Evolutionary conservation across 2,113 vertebrate species (phyloP).

Genomic region (Xiphophorus couchianus): DNA sequence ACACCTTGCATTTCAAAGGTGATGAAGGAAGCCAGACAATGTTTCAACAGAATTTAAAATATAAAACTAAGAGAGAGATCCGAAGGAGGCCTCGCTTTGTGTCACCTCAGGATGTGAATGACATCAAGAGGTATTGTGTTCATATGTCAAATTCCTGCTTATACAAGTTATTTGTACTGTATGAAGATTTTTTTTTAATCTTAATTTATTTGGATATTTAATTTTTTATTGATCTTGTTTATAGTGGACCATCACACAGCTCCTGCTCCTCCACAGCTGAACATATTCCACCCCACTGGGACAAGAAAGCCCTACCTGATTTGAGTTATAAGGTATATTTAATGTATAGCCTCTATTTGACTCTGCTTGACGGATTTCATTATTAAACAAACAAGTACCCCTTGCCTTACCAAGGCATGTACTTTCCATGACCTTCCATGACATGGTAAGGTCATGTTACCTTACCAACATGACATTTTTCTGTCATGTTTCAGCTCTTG

Average conservation of each 20-base stretch:
- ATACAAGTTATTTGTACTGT: neutral
- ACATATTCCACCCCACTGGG: constrained; percentile 86
- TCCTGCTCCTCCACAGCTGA: constrained; percentile 44
- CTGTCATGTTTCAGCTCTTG: constrained; percentile 72
- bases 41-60: constrained; percentile 82
- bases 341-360: neutral
- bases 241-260: constrained; percentile 38
- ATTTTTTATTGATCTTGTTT: neutral
- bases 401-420: neutral
- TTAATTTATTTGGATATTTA: neutral
- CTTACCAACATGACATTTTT: neutral
- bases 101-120: constrained; percentile 81
- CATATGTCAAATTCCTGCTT: neutral
- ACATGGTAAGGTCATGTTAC: too few species aligned
- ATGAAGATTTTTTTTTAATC: neutral
- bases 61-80: constrained; percentile 80
- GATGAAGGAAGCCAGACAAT: constrained; percentile 69
- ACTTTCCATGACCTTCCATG: too few species aligned
- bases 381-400: neutral
- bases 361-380: neutral
- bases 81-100: constrained; percentile 88
- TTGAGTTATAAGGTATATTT: constrained; percentile 83
- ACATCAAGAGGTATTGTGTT: constrained; percentile 65
- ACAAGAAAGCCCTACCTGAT: constrained; percentile 81
- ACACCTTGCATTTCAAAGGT: constrained; percentile 65